Conservation (phyloP, 92 coral and sea anemone species). For the Epizoanthus rinbou region DNA sequence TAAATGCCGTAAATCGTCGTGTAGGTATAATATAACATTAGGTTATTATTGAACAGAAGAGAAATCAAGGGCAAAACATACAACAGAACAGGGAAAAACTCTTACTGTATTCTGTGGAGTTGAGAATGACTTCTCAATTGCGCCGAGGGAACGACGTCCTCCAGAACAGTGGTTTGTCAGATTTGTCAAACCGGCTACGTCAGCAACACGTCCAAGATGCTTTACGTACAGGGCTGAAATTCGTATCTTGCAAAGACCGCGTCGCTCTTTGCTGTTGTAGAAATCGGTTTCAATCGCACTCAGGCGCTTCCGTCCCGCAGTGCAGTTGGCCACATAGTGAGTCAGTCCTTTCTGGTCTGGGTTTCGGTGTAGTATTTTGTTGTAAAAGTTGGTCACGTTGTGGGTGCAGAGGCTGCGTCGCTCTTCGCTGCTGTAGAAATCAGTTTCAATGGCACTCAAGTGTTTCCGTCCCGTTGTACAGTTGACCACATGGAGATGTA, state of each 20-base stretch:
- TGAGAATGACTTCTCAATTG: not conserved
- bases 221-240: not conserved
- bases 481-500: not conserved
- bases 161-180: not conserved
- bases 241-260: not conserved
- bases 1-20: no score
- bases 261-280: no score
- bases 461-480: not conserved
- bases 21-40: no score
- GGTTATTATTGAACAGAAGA: no score
- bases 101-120: constrained; percentile 33
- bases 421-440: not conserved
- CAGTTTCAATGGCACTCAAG: not conserved
- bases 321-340: no score
- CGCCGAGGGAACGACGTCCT: not conserved
- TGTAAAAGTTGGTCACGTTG: not conserved
- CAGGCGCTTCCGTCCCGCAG: no score
- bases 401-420: not conserved
- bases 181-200: not conserved
- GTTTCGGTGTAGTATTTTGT: no score
- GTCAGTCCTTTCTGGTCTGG: no score
- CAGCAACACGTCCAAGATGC: constrained; percentile 1
- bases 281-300: no score
- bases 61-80: not conserved
- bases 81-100: not conserved